Base-by-base conservation (phyloP, 2,113 vertebrate species). In the Raphicerus campestris region DNA sequence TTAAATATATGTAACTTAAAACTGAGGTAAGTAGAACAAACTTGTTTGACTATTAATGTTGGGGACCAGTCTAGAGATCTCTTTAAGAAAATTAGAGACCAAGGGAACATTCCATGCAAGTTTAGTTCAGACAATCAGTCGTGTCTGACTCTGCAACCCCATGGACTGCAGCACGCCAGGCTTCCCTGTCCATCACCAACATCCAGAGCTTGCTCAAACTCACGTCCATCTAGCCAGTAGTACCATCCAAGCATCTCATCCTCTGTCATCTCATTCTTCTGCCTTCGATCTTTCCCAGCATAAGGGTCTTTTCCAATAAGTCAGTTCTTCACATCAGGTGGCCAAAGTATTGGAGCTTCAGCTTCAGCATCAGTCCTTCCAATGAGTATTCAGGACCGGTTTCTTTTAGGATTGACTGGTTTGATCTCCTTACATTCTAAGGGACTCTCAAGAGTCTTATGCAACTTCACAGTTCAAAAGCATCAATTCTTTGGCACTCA, bases 161-260 rank as follows among this genome's bases (percentile, higher is more conserved):
- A n/a, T 66, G 61, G 61, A 66, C 61, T 66, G 61, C 61, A 66
- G 32, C 61, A 66, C 16, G 0, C 32, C 32, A 66, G 61, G 32
- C 61, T 66, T 66, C 61, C 32, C 61, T 66, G 61, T 66, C 61
- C 32, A n/a, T 66, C 61, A 66, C 32, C 61, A 66, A 66, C 61
- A 66, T 17, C 61, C 16, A 2, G 16, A 66, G 32, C 16, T 66
- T 66, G 61, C 32, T n/a, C 61, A 66, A 66, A n/a, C 61, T 66
- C 32, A 19, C 0, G 0, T 66, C 61, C 61, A 19, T 66, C 16
- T 3, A 66, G 16, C 61, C 0, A 1, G 61, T 66, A 32, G 19
- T 66, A 66, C 61, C 61, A 66, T n/a, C 61, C 61, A 66, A 66
- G 16, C 32, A n/a, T 66, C 61, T 66, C 61, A n/a, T 66, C 16